Evolutionary conservation across 2,797 vertebrate species (phyloP), one percentile per base, ranked within the genome.

Genomic region (Chaetodon trifasciatus): DNA sequence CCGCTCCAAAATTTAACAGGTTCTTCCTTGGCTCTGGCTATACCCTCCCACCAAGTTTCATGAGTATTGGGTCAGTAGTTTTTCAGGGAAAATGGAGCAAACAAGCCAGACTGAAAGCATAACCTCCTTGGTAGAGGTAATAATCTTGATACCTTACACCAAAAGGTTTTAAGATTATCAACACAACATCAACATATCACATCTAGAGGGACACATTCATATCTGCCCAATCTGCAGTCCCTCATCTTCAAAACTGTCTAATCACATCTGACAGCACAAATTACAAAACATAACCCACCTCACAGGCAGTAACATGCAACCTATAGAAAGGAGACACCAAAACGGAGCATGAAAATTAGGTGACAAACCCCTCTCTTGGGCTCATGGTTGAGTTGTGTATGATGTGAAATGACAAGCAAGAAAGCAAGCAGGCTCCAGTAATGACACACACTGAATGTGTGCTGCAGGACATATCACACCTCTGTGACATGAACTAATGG

Each of bases 401-500:
- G 76, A 87, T 89, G 69, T 78, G 82, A 84, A 73, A 76, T 0
- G 81, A 83, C 80, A 79, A 60, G 61, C 79, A 46, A 46, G 74
- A 61, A 82, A 83, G 40, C 66, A 75, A 70, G 66, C 61, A 17
- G 69, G 58, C 70, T 72, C 58, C 8, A 1, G 66, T 82, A 88
- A 82, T 78, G 69, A 79, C 82, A 81, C 74, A 76, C 55, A 74
- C 74, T 60, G 56, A 39, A 76, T 72, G 50, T 16, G n/a, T 58
- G 79, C 81, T 28, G 58, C 68, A 76, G 70, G 71, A 82, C 69
- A 60, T 66, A 74, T 90, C 75, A 86, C 83, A 91, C 88, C 75
- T 74, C 67, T 77, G 66, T 76, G 74, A 86, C 78, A 81, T 80
- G 67, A 86, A 76, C 73, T 86, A 90, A 90, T 89, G 86, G 82